Base-by-base conservation (phyloP, 2,797 vertebrate species). In the Sebastes dallii region DNA sequence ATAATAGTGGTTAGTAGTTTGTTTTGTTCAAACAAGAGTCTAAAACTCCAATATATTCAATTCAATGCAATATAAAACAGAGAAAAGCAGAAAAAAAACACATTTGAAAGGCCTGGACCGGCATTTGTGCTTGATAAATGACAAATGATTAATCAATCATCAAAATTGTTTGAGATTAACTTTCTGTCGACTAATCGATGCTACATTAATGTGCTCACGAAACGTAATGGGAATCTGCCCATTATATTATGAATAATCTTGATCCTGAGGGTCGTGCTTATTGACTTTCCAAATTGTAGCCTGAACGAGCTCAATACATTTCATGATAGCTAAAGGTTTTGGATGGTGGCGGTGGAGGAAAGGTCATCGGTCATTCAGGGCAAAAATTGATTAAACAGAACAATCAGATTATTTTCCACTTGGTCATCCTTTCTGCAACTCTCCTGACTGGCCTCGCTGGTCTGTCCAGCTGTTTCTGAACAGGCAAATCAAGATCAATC, bases 401-500 rank as follows among this genome's bases (percentile, higher is more conserved):
- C 4, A 39, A 66, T 50, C 30, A 42, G 42, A 24, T 65, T 68
- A 4, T 68, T 42, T 32, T 32, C 3, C 18, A 42, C 32, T 69
- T 29, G 54, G 18, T 22, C n/a, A 18, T 58, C 27, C 42, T 64
- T 24, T 42, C 59, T 24, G 4, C 66, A 18, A 4, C n/a, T 65
- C 34, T 52, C 14, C 42, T 46, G 42, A 46, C 6, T 18, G 16
- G 42, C 2, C 42, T 46, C 39, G 34, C 32, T n/a, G 55, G 12
- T 82, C 25, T 25, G 75, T 80, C 66, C 78, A 77, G 60, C 64
- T 85, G 71, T 81, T 82, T 82, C 50, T 22, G 39, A 70, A 39
- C 55, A 74, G 61, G 20, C 27, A 58, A 76, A 83, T 79, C 39
- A 74, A 70, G 24, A 70, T 68, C 52, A 75, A 69, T 84, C 66